Percentiles rank a stretch among this genome's conserved stretches.
Evolutionary conservation across 2,797 vertebrate genomes (phyloP).

Genomic region (Pagetopsis macropterus): DNA sequence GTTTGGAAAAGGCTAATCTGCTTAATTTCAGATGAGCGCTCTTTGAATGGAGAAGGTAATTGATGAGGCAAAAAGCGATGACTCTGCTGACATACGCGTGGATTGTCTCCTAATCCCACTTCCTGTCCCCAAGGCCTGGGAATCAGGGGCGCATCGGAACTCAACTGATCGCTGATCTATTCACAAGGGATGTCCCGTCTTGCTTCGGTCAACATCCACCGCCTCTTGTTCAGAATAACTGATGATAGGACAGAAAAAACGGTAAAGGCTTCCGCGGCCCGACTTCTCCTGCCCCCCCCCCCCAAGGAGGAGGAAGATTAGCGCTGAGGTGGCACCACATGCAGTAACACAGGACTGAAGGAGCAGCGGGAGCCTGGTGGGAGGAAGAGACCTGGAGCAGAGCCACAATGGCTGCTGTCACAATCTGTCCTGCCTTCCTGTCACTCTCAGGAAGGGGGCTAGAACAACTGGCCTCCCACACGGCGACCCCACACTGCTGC

Average conservation of each 20-base stretch:
- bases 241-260: slow-evolving; percentile 28
- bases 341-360: slow-evolving; percentile 48
- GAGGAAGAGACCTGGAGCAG: slow-evolving; percentile 74
- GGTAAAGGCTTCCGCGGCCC: slow-evolving; percentile 19
- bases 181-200: slow-evolving; percentile 34
- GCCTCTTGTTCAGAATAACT: slow-evolving; percentile 34
- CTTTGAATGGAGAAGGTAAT: slow-evolving; percentile 69
- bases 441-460: slow-evolving; percentile 73
- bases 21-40: slow-evolving; percentile 80
- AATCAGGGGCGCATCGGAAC: slow-evolving; percentile 65
- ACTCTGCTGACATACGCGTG: slow-evolving; percentile 69
- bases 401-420: slow-evolving; percentile 81
- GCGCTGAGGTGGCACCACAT: slow-evolving; percentile 56
- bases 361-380: slow-evolving; percentile 63
- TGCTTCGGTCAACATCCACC: slow-evolving; percentile 37
- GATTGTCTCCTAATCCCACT: slow-evolving; percentile 80
- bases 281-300: slow-evolving; percentile 25
- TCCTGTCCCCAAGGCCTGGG: slow-evolving; percentile 81
- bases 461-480: slow-evolving; percentile 77
- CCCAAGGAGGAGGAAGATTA: slow-evolving; percentile 54
- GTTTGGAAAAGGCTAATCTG: slow-evolving; percentile 78
- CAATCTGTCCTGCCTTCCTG: slow-evolving; percentile 70
- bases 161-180: slow-evolving; percentile 28
- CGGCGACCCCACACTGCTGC: slow-evolving; percentile 65
- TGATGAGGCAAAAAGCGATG: slow-evolving; percentile 69